phyloP scores from a whole-genome alignment of 2,113 vertebrate species.

The Porphyrio hochstetteri region DNA sequence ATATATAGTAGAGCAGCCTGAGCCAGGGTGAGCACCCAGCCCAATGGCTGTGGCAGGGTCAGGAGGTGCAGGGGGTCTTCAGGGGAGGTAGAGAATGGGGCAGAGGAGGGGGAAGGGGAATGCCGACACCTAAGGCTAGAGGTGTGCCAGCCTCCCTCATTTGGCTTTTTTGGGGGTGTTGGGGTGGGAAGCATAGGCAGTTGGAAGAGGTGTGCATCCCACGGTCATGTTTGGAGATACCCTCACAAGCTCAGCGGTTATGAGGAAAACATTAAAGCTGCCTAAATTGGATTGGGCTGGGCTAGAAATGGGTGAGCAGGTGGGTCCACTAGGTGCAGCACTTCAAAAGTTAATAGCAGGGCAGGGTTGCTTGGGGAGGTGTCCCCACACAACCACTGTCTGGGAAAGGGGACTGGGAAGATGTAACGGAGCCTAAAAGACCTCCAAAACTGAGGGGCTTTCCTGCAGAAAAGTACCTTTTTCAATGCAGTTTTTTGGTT shows the following conservation, averaged over 20 bases:
- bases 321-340: accelerated
- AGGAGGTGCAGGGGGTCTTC: not conserved
- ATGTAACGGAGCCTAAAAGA: accelerated
- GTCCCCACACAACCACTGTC: not conserved
- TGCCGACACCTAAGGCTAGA: not conserved
- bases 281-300: not conserved
- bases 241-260: accelerated
- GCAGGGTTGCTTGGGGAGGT: not conserved
- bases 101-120: not conserved
- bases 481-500: not conserved
- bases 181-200: not conserved
- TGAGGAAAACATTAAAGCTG: not conserved
- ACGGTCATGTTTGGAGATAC: not conserved
- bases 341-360: not conserved
- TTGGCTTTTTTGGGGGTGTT: accelerated
- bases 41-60: accelerated
- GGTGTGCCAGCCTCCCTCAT: accelerated
- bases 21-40: accelerated
- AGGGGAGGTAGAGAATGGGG: not conserved
- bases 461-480: not conserved
- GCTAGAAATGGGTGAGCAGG: not conserved
- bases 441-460: not conserved
- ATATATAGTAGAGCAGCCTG: not conserved
- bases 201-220: accelerated
- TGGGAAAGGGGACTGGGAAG: accelerated